phyloP scores from a whole-genome alignment of 2,113 vertebrate genomes.

The Hipposideros armiger region DNA sequence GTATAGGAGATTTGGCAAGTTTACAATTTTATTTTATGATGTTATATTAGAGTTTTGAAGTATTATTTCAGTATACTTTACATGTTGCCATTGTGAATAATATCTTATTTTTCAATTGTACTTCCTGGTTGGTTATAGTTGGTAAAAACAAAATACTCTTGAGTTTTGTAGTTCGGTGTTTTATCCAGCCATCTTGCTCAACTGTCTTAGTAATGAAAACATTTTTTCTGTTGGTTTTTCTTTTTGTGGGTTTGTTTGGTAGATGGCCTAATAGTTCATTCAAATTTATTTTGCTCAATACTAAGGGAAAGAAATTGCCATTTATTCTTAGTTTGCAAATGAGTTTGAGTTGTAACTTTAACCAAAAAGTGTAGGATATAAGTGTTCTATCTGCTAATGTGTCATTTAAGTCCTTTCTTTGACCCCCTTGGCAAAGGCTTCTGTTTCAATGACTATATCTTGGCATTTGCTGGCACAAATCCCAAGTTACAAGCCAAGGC shows the following conservation, averaged over 20 bases:
- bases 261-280: background rate
- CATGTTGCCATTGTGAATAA: background rate
- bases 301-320: background rate
- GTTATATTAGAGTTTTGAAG: background rate
- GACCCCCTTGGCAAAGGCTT: background rate
- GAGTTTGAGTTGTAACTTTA: background rate
- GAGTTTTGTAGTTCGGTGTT: constrained; percentile 1
- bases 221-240: background rate
- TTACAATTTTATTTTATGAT: background rate
- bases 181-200: background rate
- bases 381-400: fast-evolving
- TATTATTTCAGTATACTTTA: background rate
- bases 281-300: background rate
- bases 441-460: background rate
- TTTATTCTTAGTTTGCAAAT: background rate
- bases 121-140: background rate
- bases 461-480: fast-evolving
- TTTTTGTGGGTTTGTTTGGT: background rate
- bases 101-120: background rate
- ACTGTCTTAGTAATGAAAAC: background rate
- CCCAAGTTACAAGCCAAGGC: no score
- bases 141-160: constrained; percentile 16
- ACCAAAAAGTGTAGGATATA: background rate
- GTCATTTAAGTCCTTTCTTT: background rate
- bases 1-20: background rate